Conservation (phyloP, 2,888 invertebrate species). For the Xestia xanthographa region DNA sequence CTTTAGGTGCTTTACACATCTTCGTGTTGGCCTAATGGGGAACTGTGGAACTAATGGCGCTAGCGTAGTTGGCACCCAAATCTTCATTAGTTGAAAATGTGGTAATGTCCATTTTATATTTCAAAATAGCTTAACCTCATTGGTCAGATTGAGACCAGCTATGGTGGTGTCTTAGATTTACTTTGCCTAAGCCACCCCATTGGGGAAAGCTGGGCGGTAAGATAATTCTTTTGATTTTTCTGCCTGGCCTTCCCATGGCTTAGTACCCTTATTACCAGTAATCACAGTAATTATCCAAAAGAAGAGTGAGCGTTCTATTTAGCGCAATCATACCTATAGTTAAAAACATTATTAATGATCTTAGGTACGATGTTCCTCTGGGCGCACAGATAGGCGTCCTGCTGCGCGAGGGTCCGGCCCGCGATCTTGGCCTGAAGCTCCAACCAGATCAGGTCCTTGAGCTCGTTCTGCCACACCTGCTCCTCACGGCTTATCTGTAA, state of each 20-base stretch:
- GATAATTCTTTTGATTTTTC: neutral
- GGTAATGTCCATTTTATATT: no score
- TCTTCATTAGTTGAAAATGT: no score
- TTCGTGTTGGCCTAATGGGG: neutral
- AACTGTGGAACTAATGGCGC: no score
- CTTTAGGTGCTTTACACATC: neutral
- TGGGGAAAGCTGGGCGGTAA: neutral
- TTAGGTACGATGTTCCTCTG: conserved; percentile 93
- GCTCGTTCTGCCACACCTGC: conserved; percentile 96
- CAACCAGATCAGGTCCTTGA: conserved; percentile 97
- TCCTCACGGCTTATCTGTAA: conserved; percentile 95
- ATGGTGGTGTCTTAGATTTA: no score
- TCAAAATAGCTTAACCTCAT: no score
- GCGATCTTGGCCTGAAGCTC: conserved; percentile 96
- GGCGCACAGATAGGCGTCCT: conserved; percentile 94
- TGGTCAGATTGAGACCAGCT: no score
- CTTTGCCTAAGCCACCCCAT: no score
- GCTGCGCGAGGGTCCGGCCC: conserved; percentile 93
- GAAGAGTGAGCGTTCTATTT: neutral
- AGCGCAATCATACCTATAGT: conserved; percentile 89
- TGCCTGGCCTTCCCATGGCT: no score
- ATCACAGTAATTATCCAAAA: neutral
- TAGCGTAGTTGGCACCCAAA: no score
- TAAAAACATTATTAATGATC: conserved; percentile 94
- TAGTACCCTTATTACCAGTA: neutral